Evolutionary conservation across 2,113 vertebrate species (phyloP).

Genomic region (Mugil cephalus): DNA sequence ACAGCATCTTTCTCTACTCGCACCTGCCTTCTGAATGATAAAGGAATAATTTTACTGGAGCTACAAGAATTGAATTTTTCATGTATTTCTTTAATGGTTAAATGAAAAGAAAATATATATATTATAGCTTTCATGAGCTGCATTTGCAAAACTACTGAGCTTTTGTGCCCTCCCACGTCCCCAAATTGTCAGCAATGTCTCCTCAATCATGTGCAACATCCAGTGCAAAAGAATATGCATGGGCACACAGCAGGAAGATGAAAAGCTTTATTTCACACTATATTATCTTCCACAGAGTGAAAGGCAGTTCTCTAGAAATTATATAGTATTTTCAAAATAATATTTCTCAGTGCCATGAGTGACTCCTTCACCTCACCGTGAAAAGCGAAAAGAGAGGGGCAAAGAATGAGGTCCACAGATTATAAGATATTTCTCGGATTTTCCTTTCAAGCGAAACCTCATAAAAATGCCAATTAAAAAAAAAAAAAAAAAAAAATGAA

Average conservation of each 20-base stretch:
- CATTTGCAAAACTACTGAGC: background rate
- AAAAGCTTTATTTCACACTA: background rate
- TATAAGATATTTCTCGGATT: background rate
- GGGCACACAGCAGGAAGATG: background rate
- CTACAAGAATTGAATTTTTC: too few species aligned
- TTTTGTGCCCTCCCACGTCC: background rate
- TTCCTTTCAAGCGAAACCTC: slow-evolving; percentile 3
- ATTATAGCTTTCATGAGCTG: too few species aligned
- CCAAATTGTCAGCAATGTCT: background rate
- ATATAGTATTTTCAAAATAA: too few species aligned
- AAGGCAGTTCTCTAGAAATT: slow-evolving; percentile 8
- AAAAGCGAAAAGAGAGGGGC: background rate
- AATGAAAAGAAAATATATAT: too few species aligned
- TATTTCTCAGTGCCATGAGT: slow-evolving; percentile 17
- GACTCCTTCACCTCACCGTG: background rate
- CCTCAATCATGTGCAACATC: background rate
- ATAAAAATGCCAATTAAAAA: background rate
- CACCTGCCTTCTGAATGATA: background rate
- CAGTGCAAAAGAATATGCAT: slow-evolving; percentile 11
- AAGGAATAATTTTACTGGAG: too few species aligned
- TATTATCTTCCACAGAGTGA: slow-evolving; percentile 12
- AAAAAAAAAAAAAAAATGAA: background rate
- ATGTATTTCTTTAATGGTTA: too few species aligned
- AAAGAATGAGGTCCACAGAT: slow-evolving; percentile 3
- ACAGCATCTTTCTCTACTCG: background rate